Conservation (phyloP, 2,888 invertebrate genomes). For the Callyntrura sp. region DNA sequence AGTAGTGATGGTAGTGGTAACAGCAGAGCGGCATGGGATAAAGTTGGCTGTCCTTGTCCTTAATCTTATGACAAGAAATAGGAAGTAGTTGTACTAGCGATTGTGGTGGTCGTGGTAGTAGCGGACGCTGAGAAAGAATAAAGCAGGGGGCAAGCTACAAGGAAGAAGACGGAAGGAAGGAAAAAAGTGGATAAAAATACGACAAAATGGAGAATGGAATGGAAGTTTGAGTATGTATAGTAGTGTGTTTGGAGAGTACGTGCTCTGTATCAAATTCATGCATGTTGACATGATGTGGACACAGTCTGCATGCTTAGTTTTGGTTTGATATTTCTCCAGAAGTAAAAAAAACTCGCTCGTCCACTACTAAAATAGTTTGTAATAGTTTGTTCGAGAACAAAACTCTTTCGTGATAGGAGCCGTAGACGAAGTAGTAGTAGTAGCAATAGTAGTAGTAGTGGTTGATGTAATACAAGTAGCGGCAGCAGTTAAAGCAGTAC, state of each 20-base stretch:
- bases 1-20: slow-evolving; percentile 48
- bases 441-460: no score
- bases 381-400: slow-evolving; percentile 14
- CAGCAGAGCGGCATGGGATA: slow-evolving; percentile 26
- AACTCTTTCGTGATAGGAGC: background rate
- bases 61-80: slow-evolving; percentile 59
- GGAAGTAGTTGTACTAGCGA: background rate
- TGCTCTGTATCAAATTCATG: slow-evolving; percentile 56
- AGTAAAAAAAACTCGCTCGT: slow-evolving; percentile 25
- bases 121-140: slow-evolving; percentile 9
- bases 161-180: slow-evolving; percentile 20
- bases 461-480: background rate
- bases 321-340: slow-evolving; percentile 26
- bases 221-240: slow-evolving; percentile 63
- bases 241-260: slow-evolving; percentile 47
- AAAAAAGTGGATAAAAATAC: slow-evolving; percentile 60
- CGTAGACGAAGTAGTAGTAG: background rate
- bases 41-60: slow-evolving; percentile 73
- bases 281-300: slow-evolving; percentile 45
- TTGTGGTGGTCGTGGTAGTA: background rate
- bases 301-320: slow-evolving; percentile 20
- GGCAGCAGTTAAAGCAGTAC: background rate
- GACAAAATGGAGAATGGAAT: slow-evolving; percentile 58
- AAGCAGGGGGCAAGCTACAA: background rate
- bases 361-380: slow-evolving; percentile 14